phyloP scores from a whole-genome alignment of 2,888 invertebrate genomes.

The Autographa pulchrina region DNA sequence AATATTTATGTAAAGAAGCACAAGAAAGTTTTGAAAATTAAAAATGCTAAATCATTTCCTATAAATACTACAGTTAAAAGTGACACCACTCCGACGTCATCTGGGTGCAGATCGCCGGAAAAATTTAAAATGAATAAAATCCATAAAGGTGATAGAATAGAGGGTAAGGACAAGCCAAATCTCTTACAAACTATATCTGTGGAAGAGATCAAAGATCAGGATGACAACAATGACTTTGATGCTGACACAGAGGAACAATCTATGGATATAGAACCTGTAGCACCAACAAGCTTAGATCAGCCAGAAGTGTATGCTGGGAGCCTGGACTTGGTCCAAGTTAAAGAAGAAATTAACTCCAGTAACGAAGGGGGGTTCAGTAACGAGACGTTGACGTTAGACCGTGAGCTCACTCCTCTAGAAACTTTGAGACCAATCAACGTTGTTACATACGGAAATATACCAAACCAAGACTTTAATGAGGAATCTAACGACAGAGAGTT shows the following conservation, averaged over 20 bases:
- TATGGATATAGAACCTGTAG: slow-evolving; percentile 80
- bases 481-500: slow-evolving; percentile 82
- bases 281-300: slow-evolving; percentile 66
- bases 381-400: slow-evolving; percentile 68
- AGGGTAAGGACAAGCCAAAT: slow-evolving; percentile 63
- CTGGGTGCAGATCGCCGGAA: slow-evolving; percentile 73
- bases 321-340: slow-evolving; percentile 74
- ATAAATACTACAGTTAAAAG: slow-evolving; percentile 48
- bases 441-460: slow-evolving; percentile 80
- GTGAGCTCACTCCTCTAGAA: slow-evolving; percentile 73
- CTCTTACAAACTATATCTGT: slow-evolving; percentile 74
- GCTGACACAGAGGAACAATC: slow-evolving; percentile 81
- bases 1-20: slow-evolving; percentile 84
- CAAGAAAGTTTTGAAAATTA: slow-evolving; percentile 84
- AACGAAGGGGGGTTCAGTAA: slow-evolving; percentile 79
- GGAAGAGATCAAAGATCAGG: slow-evolving; percentile 74
- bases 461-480: slow-evolving; percentile 78
- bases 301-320: slow-evolving; percentile 60
- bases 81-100: slow-evolving; percentile 71
- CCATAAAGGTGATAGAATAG: slow-evolving; percentile 63
- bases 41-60: slow-evolving; percentile 73
- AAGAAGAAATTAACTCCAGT: slow-evolving; percentile 81
- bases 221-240: slow-evolving; percentile 75
- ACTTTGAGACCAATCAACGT: slow-evolving; percentile 83
- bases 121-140: slow-evolving; percentile 77